Base-by-base conservation (phyloP, 2,888 invertebrate species). In the Meliscaeva auricollis region DNA sequence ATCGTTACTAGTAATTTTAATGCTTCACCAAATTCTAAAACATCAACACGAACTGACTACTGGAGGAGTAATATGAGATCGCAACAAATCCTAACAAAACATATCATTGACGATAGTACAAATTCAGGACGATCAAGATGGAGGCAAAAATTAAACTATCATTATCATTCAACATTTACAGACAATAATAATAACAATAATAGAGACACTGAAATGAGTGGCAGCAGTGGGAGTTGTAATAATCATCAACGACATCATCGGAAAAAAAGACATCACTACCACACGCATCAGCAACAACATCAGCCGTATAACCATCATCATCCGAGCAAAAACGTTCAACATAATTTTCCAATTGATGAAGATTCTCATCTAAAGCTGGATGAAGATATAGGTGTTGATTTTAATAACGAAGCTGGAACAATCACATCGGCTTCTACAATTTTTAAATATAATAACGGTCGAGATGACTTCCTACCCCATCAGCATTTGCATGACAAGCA, bases 201-300 rank as follows among this genome's bases (percentile, higher is more conserved):
- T 9, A 48, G 41, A 30, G 73, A 68, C 44, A 26, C n/a, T 11
- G 81, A 68, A 50, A 41, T 11, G 5, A 50, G 32, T 35, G 64
- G 4, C 3, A 68, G 58, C 17, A 64, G 46, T 22, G 68, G 32
- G 20, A 50, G 8, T 15, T 83, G 66, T n/a, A 70, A 60, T 30
- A 52, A 48, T 56, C 76, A 73, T 41, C 72, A 76, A 6, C 35
- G 56, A 0, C 62, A 79, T 20, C 81, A 76, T 52, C 81, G 81
- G 9, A 48, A 72, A 22, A 85, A 85, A 69, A 66, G 85, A 41
- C 85, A 85, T 52, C 85, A 84, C 13, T 48, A 68, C 17, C 85
- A 81, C 17, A 48, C 66, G 30, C 56, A 85, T 1, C 85, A 80
- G 6, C 72, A 84, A 11, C 64, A 17, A 3, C 81, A 66, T 22